Percentiles rank a stretch among this genome's conserved stretches.
phyloP scores from a whole-genome alignment of 2,888 invertebrate species.

The Leucophora obtusa region DNA sequence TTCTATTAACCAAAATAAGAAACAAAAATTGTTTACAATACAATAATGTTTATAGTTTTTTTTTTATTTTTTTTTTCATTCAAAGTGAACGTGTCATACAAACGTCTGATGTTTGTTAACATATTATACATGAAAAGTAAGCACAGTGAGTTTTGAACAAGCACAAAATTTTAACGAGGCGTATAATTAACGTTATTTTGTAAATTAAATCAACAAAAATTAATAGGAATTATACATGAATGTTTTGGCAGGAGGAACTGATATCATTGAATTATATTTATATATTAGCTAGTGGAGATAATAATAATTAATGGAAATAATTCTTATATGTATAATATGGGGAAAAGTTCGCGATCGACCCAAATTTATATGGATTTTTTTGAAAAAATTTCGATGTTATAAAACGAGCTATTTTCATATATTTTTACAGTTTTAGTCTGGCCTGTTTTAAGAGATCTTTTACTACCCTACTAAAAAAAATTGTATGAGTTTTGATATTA shows the following conservation, averaged over 20 bases:
- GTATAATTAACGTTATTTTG: constrained; percentile 63
- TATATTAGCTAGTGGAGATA: not conserved
- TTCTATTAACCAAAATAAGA: not conserved
- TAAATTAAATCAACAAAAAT: constrained; percentile 53
- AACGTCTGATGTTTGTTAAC: constrained; percentile 55
- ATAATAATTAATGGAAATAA: not conserved
- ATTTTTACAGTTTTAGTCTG: no score
- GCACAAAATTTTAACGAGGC: constrained; percentile 55
- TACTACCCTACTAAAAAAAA: no score
- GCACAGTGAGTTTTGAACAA: constrained; percentile 39
- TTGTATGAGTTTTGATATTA: no score
- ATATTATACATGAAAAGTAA: constrained; percentile 11
- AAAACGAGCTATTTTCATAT: no score
- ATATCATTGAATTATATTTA: not conserved
- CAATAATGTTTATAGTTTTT: constrained; percentile 19
- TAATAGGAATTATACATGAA: constrained; percentile 50
- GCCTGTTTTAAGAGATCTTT: no score
- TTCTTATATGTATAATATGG: no score
- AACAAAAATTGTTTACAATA: constrained; percentile 17
- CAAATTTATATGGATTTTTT: no score
- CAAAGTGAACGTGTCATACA: constrained; percentile 55
- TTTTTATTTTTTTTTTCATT: constrained; percentile 15
- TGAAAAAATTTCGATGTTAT: no score
- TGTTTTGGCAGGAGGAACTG: not conserved
- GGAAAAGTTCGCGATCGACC: no score